phyloP scores from a whole-genome alignment of 2,888 invertebrate genomes.

The Phragmatobia fuliginosa region DNA sequence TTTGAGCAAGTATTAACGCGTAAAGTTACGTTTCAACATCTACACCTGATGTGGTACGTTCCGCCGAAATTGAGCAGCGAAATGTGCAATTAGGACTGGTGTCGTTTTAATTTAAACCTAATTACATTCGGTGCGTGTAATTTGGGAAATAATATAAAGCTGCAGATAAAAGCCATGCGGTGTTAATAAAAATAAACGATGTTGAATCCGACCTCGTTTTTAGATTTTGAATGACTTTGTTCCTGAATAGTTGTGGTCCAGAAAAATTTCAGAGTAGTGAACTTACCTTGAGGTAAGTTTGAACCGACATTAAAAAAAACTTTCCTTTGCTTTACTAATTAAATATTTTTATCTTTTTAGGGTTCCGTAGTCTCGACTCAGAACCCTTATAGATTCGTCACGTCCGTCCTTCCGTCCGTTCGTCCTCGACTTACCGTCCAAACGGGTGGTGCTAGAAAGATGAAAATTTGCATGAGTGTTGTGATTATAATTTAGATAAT shows the following conservation, averaged over 20 bases:
- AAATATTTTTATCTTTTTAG: too few relatives aligned
- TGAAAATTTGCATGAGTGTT: too few relatives aligned
- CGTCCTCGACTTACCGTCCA: too few relatives aligned
- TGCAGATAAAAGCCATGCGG: conserved; percentile 4
- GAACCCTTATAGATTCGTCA: too few relatives aligned
- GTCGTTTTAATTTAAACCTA: conserved; percentile 41
- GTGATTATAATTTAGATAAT: too few relatives aligned
- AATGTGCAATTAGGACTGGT: conserved; percentile 38
- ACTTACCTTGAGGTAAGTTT: neutral
- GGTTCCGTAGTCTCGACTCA: too few relatives aligned
- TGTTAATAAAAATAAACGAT: neutral
- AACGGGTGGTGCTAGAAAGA: too few relatives aligned
- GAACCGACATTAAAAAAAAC: too few relatives aligned
- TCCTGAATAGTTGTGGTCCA: neutral
- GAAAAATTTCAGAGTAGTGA: too few relatives aligned
- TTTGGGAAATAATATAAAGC: conserved; percentile 4
- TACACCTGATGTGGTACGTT: conserved; percentile 26
- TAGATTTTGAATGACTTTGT: neutral
- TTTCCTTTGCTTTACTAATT: too few relatives aligned
- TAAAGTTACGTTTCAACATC: conserved; percentile 25
- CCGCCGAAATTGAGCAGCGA: conserved; percentile 37
- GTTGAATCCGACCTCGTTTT: neutral
- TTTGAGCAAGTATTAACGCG: conserved; percentile 34
- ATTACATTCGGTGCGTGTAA: conserved; percentile 29
- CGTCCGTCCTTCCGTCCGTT: too few relatives aligned